Evolutionary conservation across 2,113 vertebrate species (phyloP).

Genomic region (Eonycteris spelaea): DNA sequence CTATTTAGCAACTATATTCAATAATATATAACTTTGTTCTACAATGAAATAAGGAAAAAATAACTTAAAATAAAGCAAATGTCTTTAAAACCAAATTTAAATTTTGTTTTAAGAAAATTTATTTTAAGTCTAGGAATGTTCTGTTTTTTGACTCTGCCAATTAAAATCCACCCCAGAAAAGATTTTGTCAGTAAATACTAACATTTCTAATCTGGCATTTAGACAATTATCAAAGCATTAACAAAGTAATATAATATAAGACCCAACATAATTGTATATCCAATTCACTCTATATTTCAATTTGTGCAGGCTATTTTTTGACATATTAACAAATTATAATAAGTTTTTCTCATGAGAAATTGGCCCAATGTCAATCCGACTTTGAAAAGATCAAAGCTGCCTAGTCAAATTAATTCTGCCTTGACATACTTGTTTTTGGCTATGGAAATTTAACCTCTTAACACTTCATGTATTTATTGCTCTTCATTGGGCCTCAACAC

Average conservation of each 20-base stretch:
- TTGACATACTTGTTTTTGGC: conserved; percentile 16
- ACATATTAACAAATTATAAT: conserved; percentile 30
- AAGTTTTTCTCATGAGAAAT: conserved; percentile 37
- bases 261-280: neutral
- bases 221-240: neutral
- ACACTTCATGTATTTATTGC: neutral
- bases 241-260: neutral
- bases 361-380: conserved; percentile 19
- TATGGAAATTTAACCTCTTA: conserved; percentile 41
- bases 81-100: neutral
- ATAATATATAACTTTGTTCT: neutral
- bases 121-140: neutral
- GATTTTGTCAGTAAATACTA: neutral
- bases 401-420: conserved; percentile 8
- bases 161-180: neutral
- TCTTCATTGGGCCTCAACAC: neutral
- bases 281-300: neutral
- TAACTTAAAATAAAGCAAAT: neutral
- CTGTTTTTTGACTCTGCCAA: neutral
- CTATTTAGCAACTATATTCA: neutral
- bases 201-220: neutral
- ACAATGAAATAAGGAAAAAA: neutral
- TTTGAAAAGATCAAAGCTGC: conserved; percentile 56
- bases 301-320: neutral
- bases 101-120: neutral